Evolutionary conservation across 2,888 invertebrate genomes (phyloP), one percentile per base, ranked within the genome.

Genomic region (Epirrhoe tristata): DNA sequence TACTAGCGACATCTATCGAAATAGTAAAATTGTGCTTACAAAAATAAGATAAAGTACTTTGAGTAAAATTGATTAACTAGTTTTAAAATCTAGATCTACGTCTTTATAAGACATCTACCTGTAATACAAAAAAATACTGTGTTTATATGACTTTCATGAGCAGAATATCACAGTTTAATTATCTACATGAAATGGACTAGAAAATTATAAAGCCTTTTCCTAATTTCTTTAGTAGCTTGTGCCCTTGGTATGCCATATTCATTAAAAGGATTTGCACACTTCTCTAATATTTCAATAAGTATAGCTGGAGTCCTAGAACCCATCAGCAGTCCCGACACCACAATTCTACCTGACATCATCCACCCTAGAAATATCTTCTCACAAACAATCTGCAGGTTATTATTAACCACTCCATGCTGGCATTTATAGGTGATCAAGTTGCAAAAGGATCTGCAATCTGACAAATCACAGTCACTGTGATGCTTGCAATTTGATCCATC

Each of bases 371-470:
- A 95, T 73, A 95, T 94, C 74, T 94, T 95, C 77, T 95, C 95
- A 77, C 95, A 96, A 32, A 95, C 91, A 46, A 96, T 94, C 93
- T 96, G 95, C 70, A 96, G 83, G 82, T 96, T 96, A 78, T 95
- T 95, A 79, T 96, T 96, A 5, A 90, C 88, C 1, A 96, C 94
- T 0, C 91, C 87, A 54, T 87, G 84, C 58, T 93, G 88, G 83
- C 96, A 96, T 72, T 88, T 93, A 34, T 88, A 85, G 8, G 87
- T 91, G 3, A 86, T 77, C 34, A 81, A 74, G 75, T 95, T 93
- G 80, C 96, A 96, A 66, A 91, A 85, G 0, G 95, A 95, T 51
- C 95, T 88, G 77, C 96, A 96, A 77, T 96, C 96, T 73, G 94
- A 94, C 79, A 95, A 95, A 81, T 95, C 94, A 84, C 96, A 96